Percentiles rank a stretch among this genome's conserved stretches.
Evolutionary conservation across 92 coral and sea anemone genomes (phyloP).

Genomic region (Pocillopora grandis): DNA sequence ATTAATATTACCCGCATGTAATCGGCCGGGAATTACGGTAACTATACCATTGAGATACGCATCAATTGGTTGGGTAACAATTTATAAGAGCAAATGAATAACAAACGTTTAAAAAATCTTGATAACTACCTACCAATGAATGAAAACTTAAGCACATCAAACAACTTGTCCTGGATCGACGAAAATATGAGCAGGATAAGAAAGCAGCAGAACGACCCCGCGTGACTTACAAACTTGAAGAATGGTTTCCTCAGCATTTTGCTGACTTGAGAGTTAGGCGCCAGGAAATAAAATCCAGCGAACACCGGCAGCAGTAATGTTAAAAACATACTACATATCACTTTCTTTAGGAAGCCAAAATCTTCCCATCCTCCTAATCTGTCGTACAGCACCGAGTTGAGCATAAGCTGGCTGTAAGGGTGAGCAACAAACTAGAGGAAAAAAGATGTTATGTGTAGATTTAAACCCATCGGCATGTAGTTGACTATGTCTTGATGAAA

Average conservation of each 20-base stretch:
- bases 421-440: conserved; percentile 80
- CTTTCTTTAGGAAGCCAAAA: conserved; percentile 30
- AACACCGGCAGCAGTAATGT: conserved; percentile 63
- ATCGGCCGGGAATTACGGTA: no score
- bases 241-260: conserved; percentile 57
- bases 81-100: no score
- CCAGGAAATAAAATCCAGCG: conserved; percentile 53
- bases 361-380: conserved; percentile 60
- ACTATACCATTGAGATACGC: background rate
- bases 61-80: no score
- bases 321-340: conserved; percentile 39
- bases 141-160: conserved; percentile 42
- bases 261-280: conserved; percentile 50
- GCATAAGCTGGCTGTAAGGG: conserved; percentile 86
- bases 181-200: conserved; percentile 64
- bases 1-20: no score
- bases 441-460: no score
- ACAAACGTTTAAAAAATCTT: background rate
- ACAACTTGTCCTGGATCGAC: conserved; percentile 74
- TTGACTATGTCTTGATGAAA: no score
- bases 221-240: conserved; percentile 79
- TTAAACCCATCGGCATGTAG: no score
- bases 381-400: conserved; percentile 80
- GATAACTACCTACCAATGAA: conserved; percentile 50
- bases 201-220: conserved; percentile 70